Evolutionary conservation across 2,888 invertebrate genomes (phyloP).

Genomic region (Notocelia uddmanniana): DNA sequence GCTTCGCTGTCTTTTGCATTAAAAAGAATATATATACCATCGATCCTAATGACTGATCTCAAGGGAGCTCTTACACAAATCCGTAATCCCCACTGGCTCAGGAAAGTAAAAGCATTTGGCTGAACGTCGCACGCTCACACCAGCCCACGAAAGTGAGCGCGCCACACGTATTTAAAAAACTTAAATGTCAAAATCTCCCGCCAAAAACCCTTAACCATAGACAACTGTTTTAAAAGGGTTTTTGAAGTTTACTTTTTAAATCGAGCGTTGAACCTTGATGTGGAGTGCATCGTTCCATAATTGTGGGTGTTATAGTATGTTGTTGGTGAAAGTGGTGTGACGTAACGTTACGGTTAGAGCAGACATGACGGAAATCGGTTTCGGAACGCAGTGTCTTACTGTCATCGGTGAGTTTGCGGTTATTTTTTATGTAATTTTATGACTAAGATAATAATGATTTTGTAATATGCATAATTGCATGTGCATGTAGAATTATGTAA

Average conservation of each 20-base stretch:
- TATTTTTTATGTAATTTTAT: slow-evolving; percentile 43
- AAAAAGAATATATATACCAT: not conserved
- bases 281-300: slow-evolving; percentile 69
- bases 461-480: not conserved
- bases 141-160: slow-evolving; percentile 75
- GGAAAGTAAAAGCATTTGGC: slow-evolving; percentile 81
- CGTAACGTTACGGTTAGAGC: slow-evolving; percentile 79
- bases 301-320: slow-evolving; percentile 65
- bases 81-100: slow-evolving; percentile 75
- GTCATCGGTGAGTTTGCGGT: slow-evolving; percentile 71
- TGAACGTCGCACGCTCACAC: slow-evolving; percentile 70
- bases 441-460: not conserved
- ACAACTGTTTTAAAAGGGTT: slow-evolving; percentile 50
- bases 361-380: slow-evolving; percentile 76
- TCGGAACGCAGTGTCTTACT: slow-evolving; percentile 75
- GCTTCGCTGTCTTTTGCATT: not conserved
- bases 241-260: slow-evolving; percentile 56
- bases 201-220: slow-evolving; percentile 59
- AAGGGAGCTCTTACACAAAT: slow-evolving; percentile 32
- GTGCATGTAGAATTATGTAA: not conserved
- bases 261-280: slow-evolving; percentile 76
- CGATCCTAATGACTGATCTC: slow-evolving; percentile 28
- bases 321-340: slow-evolving; percentile 82
- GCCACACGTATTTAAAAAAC: slow-evolving; percentile 65
- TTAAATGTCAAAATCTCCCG: slow-evolving; percentile 63